Evolutionary conservation across 2,888 invertebrate species (phyloP), one percentile per base, ranked within the genome.

Genomic region (Zeuzera pyrina): DNA sequence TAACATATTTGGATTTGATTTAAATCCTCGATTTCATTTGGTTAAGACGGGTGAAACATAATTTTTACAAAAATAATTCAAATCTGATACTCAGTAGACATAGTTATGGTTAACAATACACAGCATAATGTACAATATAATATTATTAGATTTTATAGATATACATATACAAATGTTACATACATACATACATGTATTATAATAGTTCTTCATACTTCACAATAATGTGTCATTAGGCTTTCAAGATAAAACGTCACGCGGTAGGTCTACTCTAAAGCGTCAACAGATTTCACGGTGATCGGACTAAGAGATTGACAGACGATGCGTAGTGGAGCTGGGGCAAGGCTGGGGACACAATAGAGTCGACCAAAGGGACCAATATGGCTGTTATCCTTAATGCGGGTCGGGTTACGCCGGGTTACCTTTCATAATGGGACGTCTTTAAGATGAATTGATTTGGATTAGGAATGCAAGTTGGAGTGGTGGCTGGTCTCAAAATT

Each of bases 181-280:
- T n/a, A n/a, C n/a, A n/a, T n/a, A n/a, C n/a, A n/a, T n/a, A n/a
- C n/a, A n/a, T n/a, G n/a, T n/a, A n/a, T n/a, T n/a, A n/a, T n/a
- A n/a, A n/a, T n/a, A n/a, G n/a, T n/a, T n/a, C n/a, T n/a, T n/a
- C n/a, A n/a, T n/a, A n/a, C n/a, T n/a, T n/a, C n/a, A n/a, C n/a
- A n/a, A n/a, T n/a, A n/a, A n/a, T n/a, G n/a, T n/a, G n/a, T n/a
- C n/a, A n/a, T n/a, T n/a, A n/a, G n/a, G n/a, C n/a, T n/a, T n/a
- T n/a, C n/a, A n/a, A n/a, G n/a, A n/a, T n/a, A n/a, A 36, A 2
- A 15, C 23, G 11, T 45, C 31, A 12, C 29, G 71, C 50, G 68
- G 73, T 69, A 57, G 72, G 72, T 74, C 72, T n/a, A n/a, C n/a
- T n/a, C n/a, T n/a, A n/a, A n/a, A n/a, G n/a, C 46, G 50, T 49